Percentiles rank a stretch among this genome's conserved stretches.
phyloP scores from a whole-genome alignment of 2,797 vertebrate genomes.

The Alauda arvensis region DNA sequence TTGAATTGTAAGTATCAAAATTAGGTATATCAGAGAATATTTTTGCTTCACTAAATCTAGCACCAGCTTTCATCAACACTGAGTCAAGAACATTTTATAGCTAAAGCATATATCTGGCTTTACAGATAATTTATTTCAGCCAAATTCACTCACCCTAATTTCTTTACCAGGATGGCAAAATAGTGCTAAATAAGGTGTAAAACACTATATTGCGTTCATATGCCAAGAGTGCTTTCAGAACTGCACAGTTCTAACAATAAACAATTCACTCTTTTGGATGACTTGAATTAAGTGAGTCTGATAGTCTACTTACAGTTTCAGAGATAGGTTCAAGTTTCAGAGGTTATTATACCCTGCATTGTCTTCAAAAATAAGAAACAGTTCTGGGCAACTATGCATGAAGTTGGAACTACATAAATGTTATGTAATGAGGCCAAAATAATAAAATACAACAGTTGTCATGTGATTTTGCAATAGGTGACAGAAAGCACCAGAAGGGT shows the following conservation, averaged over 20 bases:
- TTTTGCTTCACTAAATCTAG: not conserved
- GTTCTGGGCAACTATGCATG: not conserved
- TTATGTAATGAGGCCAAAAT: not conserved
- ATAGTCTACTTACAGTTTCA: not conserved
- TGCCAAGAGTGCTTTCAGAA: not conserved
- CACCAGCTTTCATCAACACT: not conserved
- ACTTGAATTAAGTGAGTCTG: not conserved
- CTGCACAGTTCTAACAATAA: not conserved
- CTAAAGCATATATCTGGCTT: not conserved
- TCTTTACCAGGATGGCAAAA: not conserved
- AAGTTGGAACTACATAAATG: not conserved
- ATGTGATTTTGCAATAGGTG: not conserved
- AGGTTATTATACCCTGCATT: not conserved
- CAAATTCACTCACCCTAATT: constrained; percentile 11
- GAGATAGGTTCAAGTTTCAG: not conserved
- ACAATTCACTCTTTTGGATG: not conserved
- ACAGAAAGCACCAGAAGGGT: not conserved
- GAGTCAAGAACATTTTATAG: not conserved
- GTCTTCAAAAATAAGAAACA: not conserved
- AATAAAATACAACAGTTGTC: not conserved
- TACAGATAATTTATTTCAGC: not conserved
- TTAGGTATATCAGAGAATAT: not conserved
- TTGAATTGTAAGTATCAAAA: not conserved
- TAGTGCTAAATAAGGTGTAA: constrained; percentile 2
- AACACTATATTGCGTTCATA: not conserved